Evolutionary conservation across 35 echinoderm and acorn worm species (phyloP).

Genomic region (Hemicentrotus pulcherrimus): DNA sequence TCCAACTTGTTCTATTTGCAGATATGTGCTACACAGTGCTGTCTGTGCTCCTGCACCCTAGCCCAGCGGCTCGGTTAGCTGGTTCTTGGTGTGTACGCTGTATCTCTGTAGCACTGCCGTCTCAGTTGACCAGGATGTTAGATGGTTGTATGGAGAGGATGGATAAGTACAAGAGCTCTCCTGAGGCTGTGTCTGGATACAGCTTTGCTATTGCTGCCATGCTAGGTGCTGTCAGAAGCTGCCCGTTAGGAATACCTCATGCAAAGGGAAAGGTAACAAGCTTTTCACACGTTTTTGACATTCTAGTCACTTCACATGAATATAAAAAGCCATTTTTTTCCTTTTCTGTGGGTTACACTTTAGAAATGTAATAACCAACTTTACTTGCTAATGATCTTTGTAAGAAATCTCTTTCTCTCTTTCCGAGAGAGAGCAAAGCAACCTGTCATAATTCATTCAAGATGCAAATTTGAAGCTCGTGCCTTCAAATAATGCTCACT

Average conservation of each 20-base stretch:
- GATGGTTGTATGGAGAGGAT: conserved; percentile 87
- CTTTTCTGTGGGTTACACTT: no score
- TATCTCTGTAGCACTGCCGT: conserved; percentile 87
- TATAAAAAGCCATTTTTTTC: no score
- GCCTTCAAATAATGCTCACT: no score
- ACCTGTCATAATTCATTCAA: no score
- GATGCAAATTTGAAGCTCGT: no score
- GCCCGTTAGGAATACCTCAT: conserved; percentile 93
- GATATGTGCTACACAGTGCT: conserved; percentile 88
- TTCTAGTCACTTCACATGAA: no score
- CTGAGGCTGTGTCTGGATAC: conserved; percentile 96
- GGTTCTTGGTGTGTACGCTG: conserved; percentile 94
- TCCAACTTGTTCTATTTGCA: conserved; percentile 13
- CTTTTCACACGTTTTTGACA: background rate
- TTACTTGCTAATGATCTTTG: no score
- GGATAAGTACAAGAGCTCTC: conserved; percentile 80
- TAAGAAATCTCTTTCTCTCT: no score
- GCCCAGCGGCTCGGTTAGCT: conserved; percentile 86
- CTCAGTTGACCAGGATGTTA: conserved; percentile 84
- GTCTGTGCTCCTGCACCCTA: conserved; percentile 88
- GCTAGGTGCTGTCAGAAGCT: conserved; percentile 83
- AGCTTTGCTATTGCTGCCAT: conserved; percentile 95
- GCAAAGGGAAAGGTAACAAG: conserved; percentile 84
- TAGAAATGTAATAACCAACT: no score
- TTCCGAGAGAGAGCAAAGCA: no score